Evolutionary conservation across 2,797 vertebrate genomes (phyloP), one percentile per base, ranked within the genome.

Genomic region (Lacerta viridis): DNA sequence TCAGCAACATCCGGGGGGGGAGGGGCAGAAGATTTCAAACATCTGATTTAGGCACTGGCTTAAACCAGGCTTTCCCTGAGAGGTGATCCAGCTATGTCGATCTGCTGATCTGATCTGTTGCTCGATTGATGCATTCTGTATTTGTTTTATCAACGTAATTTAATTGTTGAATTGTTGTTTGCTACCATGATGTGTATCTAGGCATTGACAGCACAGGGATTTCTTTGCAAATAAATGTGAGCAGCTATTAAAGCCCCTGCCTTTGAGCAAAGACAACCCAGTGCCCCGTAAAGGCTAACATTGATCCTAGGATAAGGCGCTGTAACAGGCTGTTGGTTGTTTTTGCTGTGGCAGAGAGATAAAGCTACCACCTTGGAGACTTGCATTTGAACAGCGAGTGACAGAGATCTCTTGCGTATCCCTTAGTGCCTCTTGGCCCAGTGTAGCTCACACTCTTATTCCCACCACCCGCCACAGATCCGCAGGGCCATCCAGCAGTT

Each of bases 401-500:
- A 1, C 29, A 72, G 41, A 50, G 68, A 17, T 50, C 25, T 64
- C 36, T 61, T 55, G 1, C 10, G 7, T 20, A 18, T 59, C 50
- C 3, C 23, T 17, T 50, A 8, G 5, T 29, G 6, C 36, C 18
- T 71, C 5, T 23, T 25, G 66, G 33, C 36, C 25, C 25, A 7
- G 10, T 18, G 7, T n/a, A 2, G 29, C 79, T 87, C 20, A 87
- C 10, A 10, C 1, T 64, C 10, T 71, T 36, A 1, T 1, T 36
- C 69, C 84, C 27, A 18, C 5, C 46, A 93, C 59, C 59, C 59
- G 1, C 61, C 61, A 18, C 61, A 99, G 99, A 99, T 99, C 64
- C 98, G 99, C 10, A 97, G 98, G 25, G 99, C 99, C 95, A 98
- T 99, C 94, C 98, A 98, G 95, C 98, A 99, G 71, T 99, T 99